Conservation (phyloP, 2,797 vertebrate species). For the Pangasius larnaudii region DNA sequence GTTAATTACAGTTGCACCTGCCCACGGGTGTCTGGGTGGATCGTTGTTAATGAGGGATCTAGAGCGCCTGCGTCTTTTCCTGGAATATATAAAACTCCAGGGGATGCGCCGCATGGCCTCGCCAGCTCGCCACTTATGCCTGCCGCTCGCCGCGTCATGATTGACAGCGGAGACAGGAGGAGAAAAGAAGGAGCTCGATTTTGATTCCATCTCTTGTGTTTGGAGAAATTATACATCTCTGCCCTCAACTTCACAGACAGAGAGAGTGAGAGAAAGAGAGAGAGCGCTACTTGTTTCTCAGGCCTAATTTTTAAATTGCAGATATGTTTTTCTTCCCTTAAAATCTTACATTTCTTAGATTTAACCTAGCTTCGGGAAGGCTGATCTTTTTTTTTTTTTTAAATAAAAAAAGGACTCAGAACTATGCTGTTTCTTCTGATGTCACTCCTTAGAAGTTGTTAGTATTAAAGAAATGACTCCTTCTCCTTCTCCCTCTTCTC, state of each 20-base stretch:
- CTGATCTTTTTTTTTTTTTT: background rate
- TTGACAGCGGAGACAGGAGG: constrained; percentile 65
- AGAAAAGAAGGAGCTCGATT: constrained; percentile 55
- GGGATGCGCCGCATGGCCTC: constrained; percentile 68
- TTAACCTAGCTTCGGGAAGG: constrained; percentile 1
- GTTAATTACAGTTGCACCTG: constrained; percentile 99
- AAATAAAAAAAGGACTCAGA: background rate
- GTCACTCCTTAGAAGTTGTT: constrained; percentile 20
- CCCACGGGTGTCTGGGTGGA: constrained; percentile 89
- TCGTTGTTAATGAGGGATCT: constrained; percentile 89
- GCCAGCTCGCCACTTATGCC: constrained; percentile 67
- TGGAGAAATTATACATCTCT: constrained; percentile 68
- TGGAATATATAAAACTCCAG: constrained; percentile 68
- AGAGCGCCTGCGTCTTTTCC: constrained; percentile 77
- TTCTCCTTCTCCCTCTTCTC: background rate
- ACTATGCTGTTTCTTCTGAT: background rate
- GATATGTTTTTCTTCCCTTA: background rate
- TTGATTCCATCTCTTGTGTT: constrained; percentile 69
- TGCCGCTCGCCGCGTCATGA: constrained; percentile 70
- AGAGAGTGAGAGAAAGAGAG: constrained; percentile 3
- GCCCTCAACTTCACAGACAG: constrained; percentile 49
- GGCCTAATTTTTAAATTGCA: constrained; percentile 4
- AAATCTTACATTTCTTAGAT: background rate
- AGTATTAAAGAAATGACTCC: constrained; percentile 44
- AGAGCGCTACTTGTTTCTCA: background rate